These are phyloP conservation scores for Tyrophagus putrescentiae DNA, from an alignment of 1,140 invertebrate genomes.

Conservation along the genomic window DNA sequence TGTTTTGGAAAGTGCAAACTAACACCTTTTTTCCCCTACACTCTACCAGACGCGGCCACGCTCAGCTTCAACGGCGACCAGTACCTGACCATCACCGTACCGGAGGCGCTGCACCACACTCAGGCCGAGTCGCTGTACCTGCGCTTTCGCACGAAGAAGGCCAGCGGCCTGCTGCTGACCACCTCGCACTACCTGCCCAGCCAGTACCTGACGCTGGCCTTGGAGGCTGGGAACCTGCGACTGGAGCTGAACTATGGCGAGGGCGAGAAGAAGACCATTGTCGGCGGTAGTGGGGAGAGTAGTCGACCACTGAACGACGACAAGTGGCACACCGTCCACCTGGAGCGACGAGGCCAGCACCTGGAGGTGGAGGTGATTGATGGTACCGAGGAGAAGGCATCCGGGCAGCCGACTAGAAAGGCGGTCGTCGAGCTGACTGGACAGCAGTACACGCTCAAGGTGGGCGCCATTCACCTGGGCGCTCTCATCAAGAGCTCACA, in stretches of 20 bases:
- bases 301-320: slow-evolving; percentile 77
- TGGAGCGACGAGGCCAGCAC: slow-evolving; percentile 63
- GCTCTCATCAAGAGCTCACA: slow-evolving; percentile 42
- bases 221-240: slow-evolving; percentile 61
- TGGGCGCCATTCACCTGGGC: slow-evolving; percentile 57
- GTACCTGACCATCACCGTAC: slow-evolving; percentile 59
- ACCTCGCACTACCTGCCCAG: slow-evolving; percentile 56
- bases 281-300: slow-evolving; percentile 27
- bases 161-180: slow-evolving; percentile 41
- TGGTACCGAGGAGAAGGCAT: slow-evolving; percentile 60
- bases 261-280: slow-evolving; percentile 59
- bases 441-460: slow-evolving; percentile 57
- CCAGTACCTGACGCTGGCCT: slow-evolving; percentile 62
- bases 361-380: slow-evolving; percentile 55
- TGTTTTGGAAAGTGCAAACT: not conserved
- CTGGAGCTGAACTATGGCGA: slow-evolving; percentile 66
- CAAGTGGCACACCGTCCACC: slow-evolving; percentile 77
- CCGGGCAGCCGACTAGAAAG: too few relatives aligned
- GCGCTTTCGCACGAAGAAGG: slow-evolving; percentile 65
- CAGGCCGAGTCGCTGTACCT: slow-evolving; percentile 81
- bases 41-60: slow-evolving; percentile 62
- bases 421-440: slow-evolving; percentile 62
- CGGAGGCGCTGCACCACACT: slow-evolving; percentile 50
- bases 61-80: slow-evolving; percentile 75
- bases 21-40: slow-evolving; percentile 15